Conservation (phyloP, 2,888 invertebrate genomes). For the Acholoe squamosa region DNA sequence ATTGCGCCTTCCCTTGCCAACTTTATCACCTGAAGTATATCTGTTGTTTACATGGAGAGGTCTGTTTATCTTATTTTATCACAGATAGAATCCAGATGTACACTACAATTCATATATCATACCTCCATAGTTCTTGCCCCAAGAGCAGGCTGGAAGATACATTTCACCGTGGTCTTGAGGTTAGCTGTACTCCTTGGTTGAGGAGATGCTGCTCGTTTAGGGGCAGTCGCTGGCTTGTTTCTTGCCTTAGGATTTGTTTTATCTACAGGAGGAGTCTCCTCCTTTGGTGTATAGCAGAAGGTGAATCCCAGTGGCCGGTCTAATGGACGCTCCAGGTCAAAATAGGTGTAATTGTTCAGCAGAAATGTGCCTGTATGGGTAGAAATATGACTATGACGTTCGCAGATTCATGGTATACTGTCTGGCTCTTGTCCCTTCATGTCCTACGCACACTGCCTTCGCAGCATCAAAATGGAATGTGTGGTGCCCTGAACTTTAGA, state of each 20-base stretch:
- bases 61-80: too few species aligned
- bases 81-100: too few species aligned
- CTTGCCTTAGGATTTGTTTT: neutral
- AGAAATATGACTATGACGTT: neutral
- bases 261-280: neutral
- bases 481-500: too few species aligned
- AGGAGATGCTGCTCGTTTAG: neutral
- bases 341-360: conserved; percentile 63
- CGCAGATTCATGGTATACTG: too few species aligned
- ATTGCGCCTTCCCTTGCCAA: too few species aligned
- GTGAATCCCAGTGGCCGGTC: conserved; percentile 66
- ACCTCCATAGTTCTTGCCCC: conserved; percentile 64
- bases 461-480: too few species aligned
- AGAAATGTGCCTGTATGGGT: conserved; percentile 64
- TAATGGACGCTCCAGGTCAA: conserved; percentile 64
- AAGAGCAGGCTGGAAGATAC: conserved; percentile 64
- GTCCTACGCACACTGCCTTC: too few species aligned
- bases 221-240: neutral
- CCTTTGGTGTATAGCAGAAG: conserved; percentile 23
- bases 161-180: neutral
- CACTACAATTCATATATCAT: neutral
- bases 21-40: too few species aligned
- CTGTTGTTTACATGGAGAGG: too few species aligned
- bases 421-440: too few species aligned
- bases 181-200: neutral